phyloP scores from a whole-genome alignment of 2,113 vertebrate genomes.

The Notothenia coriiceps region DNA sequence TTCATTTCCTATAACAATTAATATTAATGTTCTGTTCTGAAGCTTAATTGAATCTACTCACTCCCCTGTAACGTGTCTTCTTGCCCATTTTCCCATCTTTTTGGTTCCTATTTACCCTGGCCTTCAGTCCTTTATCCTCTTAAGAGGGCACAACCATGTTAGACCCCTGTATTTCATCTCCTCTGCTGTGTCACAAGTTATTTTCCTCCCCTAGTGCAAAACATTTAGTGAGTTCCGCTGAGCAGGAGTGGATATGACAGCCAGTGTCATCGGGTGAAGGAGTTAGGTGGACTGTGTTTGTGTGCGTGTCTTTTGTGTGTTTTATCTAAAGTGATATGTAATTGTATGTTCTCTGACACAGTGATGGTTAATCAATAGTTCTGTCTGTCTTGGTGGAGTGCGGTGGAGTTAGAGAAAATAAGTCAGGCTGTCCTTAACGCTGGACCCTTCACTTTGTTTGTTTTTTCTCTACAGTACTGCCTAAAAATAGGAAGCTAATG shows the following conservation, averaged over 20 bases:
- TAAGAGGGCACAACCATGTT: slow-evolving; percentile 28
- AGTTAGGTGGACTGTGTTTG: slow-evolving; percentile 35
- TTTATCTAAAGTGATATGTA: slow-evolving; percentile 66
- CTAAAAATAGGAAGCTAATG: slow-evolving; percentile 39
- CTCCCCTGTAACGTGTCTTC: slow-evolving; percentile 15
- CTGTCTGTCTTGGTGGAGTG: slow-evolving; percentile 57
- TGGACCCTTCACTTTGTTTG: background rate
- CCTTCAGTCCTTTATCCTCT: slow-evolving; percentile 37
- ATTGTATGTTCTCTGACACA: slow-evolving; percentile 66
- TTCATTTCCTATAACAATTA: slow-evolving; percentile 30
- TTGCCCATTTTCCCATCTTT: slow-evolving; percentile 1
- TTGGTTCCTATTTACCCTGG: slow-evolving; percentile 13
- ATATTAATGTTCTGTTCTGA: slow-evolving; percentile 37
- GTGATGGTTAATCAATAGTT: slow-evolving; percentile 70
- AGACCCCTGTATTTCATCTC: slow-evolving; percentile 35
- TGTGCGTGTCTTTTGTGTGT: slow-evolving; percentile 25
- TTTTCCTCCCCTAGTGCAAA: slow-evolving; percentile 26
- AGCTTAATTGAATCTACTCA: slow-evolving; percentile 20
- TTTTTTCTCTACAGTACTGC: background rate
- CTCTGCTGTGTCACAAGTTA: slow-evolving; percentile 23
- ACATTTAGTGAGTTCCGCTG: slow-evolving; percentile 36
- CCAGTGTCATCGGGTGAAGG: slow-evolving; percentile 34
- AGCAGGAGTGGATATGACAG: slow-evolving; percentile 59
- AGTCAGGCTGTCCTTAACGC: slow-evolving; percentile 39
- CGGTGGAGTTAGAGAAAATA: slow-evolving; percentile 29